These are phyloP conservation scores for Aphaenogaster rudis DNA, from an alignment of 1,140 invertebrate genomes.

Conservation along the genomic window DNA sequence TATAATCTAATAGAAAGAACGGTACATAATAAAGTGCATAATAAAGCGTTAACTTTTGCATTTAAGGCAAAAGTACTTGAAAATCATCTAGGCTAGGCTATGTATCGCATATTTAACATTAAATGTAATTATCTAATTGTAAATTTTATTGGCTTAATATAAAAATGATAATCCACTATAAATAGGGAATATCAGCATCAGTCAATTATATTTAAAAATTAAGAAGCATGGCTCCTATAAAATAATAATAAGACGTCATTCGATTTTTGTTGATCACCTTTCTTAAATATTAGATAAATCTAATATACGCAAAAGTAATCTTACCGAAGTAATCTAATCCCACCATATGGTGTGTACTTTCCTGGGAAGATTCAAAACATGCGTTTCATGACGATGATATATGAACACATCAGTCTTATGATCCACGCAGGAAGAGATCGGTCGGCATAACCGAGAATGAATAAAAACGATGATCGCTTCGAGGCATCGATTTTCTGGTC, in stretches of 20 bases:
- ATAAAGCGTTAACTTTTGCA: background rate
- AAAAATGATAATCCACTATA: background rate
- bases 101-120: background rate
- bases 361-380: conserved; percentile 47
- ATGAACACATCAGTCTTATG: conserved; percentile 60
- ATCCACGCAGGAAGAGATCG: conserved; percentile 54
- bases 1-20: conserved; percentile 24
- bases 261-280: background rate
- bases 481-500: conserved; percentile 49
- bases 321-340: conserved; percentile 34
- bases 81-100: background rate
- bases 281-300: background rate
- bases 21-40: background rate
- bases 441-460: conserved; percentile 13
- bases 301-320: conserved; percentile 2
- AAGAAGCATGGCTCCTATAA: background rate
- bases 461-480: conserved; percentile 65
- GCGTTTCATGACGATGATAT: conserved; percentile 61
- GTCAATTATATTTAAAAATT: conserved; percentile 9
- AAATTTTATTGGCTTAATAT: background rate
- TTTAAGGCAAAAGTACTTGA: background rate
- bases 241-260: background rate
- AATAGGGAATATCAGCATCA: background rate
- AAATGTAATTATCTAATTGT: background rate
- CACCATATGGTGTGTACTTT: conserved; percentile 34